Base-by-base conservation (phyloP, 2,888 invertebrate species). In the Drosophila ustulata region DNA sequence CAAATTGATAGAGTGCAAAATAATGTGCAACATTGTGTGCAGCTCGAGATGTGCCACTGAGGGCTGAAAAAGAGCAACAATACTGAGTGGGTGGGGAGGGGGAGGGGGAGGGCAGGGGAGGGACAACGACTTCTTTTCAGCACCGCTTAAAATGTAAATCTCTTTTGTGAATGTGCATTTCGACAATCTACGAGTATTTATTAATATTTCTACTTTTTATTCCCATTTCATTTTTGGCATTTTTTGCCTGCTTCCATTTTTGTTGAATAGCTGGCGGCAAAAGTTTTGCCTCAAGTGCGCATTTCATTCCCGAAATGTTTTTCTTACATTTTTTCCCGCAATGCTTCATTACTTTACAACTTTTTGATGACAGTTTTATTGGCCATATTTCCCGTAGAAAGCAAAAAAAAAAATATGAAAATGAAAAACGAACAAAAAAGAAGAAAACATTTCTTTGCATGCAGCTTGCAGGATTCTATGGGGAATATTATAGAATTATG, bases 271-370 rank as follows among this genome's bases (percentile, higher is more conserved):
- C 77, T 75, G 53, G 65, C 57, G 73, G 72, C 64, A 72, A 75
- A 82, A 83, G 62, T 83, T 81, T 82, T 77, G 57, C 73, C 63
- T 62, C 56, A 56, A 63, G 73, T 53, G 43, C 51, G 74, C 61
- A 59, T 64, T 64, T 64, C 64, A 64, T 64, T 55, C 49, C 71
- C 57, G 49, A 71, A 71, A 66, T 53, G 64, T 64, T 74, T 66
- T 66, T 39, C 32, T 58, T 61, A 52, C 39, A 51, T 61, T 71
- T 70, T 55, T 70, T 58, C 53, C 32, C 73, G 65, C 80, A 82
- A 82, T 82, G 80, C 80, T 85, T 82, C 88, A 88, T 83, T 83
- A 88, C 80, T 88, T 83, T 79, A 85, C 85, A 88, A 88, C 88
- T 83, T 88, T 88, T 83, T 88, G 85, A 83, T 83, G 82, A 83